Conservation (phyloP, 2,113 vertebrate genomes). For the Pleuronectes platessa region DNA sequence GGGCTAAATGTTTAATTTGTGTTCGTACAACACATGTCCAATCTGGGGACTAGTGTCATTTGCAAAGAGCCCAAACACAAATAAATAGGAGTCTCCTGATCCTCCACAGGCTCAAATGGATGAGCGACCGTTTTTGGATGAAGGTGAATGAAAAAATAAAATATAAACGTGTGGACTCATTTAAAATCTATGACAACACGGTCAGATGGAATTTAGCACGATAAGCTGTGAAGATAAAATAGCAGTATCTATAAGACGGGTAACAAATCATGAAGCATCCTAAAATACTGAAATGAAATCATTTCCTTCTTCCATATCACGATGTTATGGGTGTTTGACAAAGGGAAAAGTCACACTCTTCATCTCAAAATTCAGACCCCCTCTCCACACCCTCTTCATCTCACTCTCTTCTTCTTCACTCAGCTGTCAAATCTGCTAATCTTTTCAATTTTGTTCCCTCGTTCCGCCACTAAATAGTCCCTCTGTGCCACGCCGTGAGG, state of each 20-base stretch:
- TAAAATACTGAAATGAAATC: not conserved
- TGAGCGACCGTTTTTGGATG: constrained; percentile 20
- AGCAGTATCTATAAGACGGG: not conserved
- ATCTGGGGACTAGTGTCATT: constrained; percentile 69
- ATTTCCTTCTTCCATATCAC: not conserved
- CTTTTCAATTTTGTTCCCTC: not conserved
- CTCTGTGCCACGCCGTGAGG: constrained; percentile 10
- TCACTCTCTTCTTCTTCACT: constrained; percentile 11
- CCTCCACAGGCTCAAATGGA: constrained; percentile 55
- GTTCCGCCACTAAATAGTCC: constrained; percentile 10
- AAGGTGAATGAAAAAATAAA: constrained; percentile 55
- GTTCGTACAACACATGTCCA: constrained; percentile 77
- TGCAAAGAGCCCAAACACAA: constrained; percentile 67
- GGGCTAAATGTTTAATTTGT: constrained; percentile 79
- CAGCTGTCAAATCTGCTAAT: constrained; percentile 34
- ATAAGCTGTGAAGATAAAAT: constrained; percentile 18
- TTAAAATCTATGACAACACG: constrained; percentile 13
- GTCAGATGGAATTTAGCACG: constrained; percentile 12
- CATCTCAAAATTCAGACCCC: not conserved
- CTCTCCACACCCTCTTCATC: not conserved
- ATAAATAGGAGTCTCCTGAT: constrained; percentile 66
- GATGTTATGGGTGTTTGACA: not conserved
- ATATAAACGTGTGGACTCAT: constrained; percentile 41
- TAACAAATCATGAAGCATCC: not conserved
- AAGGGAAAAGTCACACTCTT: not conserved